Base-by-base conservation (phyloP, 2,888 invertebrate species). In the Flexamia atlantica region DNA sequence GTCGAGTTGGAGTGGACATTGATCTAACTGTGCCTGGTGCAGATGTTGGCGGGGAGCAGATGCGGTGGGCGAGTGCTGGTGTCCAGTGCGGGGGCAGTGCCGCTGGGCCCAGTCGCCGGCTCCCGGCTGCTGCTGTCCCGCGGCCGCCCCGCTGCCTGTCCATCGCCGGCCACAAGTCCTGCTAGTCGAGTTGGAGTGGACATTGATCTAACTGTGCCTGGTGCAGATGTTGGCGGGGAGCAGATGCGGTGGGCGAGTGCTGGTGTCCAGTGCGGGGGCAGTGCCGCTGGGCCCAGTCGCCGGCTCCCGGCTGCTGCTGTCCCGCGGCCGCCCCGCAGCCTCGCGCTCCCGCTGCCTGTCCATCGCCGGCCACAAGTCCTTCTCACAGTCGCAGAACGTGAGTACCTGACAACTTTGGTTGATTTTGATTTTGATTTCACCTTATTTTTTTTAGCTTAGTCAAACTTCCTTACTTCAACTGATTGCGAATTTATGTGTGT, bases 21-120 rank as follows among this genome's bases (percentile, higher is more conserved):
- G n/a, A n/a, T n/a, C n/a, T 2, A 57, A 14, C 20, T 12, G 23
- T 57, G 57, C 57, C 53, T 12, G 53, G 40, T n/a, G 36, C 23
- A 64, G 64, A 80, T 80, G 80, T 57, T 80, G 80, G 23, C 60
- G 20, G 80, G 80, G 30, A 57, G 80, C 40, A 57, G 80, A 60
- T 36, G 80, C 40, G 40, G 57, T 23, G 80, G 30, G 5, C 57
- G 80, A 20, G 40, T 80, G 36, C n/a, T 80, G 25, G 80, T 80
- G 7, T 79, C 79, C 53, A 5, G 53, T n/a, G 53, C 14, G 53
- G 53, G 53, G 30, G 64, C 64, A 1, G 28, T 30, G 14, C 64
- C 64, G 0, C 64, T 64, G 64, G 64, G 64, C 25, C 64, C 64
- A 28, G 17, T 30, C 64, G 3, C 28, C 28, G 30, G 28, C 30